Conservation (phyloP, 2,888 invertebrate genomes). For the Rhamphomyia laevipes region DNA sequence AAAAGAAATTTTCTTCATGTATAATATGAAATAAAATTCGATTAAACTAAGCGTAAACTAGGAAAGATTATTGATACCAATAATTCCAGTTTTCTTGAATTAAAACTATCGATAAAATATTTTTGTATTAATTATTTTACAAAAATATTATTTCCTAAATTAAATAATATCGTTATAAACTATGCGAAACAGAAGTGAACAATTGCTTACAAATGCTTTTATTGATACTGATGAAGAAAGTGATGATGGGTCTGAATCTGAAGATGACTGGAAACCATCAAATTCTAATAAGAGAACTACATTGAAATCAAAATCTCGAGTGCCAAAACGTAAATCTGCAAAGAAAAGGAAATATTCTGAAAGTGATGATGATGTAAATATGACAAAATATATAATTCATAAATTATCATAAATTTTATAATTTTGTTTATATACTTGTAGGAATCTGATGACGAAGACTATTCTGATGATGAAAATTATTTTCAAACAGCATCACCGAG, state of each 20-base stretch:
- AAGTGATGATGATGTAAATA: slow-evolving; percentile 16
- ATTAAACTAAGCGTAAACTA: too few species aligned
- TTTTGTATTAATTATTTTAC: too few species aligned
- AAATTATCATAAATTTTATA: background rate
- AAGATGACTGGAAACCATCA: slow-evolving; percentile 36
- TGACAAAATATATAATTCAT: too few species aligned
- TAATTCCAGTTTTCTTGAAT: too few species aligned
- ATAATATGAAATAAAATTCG: too few species aligned
- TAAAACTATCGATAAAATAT: too few species aligned
- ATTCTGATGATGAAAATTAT: slow-evolving; percentile 16
- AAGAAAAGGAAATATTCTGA: slow-evolving; percentile 15
- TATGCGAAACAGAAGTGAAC: slow-evolving; percentile 37
- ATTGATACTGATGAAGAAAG: slow-evolving; percentile 37
- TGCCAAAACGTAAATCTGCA: slow-evolving; percentile 15
- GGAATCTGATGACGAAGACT: background rate
- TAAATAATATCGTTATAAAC: too few species aligned
- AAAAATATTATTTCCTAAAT: too few species aligned
- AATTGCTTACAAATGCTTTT: slow-evolving; percentile 34
- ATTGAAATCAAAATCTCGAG: background rate
- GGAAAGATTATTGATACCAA: too few species aligned
- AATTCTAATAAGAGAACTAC: slow-evolving; percentile 19
- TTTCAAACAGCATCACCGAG: slow-evolving; percentile 8
- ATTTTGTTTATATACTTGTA: too few species aligned
- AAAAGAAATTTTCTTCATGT: too few species aligned
- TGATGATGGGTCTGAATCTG: slow-evolving; percentile 35